Percentiles rank a stretch among this genome's conserved stretches.
These are phyloP conservation scores for Cancer borealis DNA, from an alignment of 2,888 invertebrate species.

Conservation along the genomic window DNA sequence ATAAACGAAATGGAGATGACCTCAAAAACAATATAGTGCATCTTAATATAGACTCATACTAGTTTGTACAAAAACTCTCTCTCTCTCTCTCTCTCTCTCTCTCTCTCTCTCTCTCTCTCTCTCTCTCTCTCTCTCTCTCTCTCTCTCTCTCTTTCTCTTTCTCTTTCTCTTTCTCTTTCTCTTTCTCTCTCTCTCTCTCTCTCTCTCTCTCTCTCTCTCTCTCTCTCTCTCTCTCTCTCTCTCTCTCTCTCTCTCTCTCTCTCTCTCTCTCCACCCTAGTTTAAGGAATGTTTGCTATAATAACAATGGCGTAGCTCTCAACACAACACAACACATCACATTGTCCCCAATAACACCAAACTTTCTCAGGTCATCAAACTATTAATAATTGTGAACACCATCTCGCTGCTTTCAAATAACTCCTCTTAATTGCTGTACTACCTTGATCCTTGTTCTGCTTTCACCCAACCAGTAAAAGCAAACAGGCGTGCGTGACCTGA, in stretches of 20 bases:
- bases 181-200: not conserved
- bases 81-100: conserved; percentile 3
- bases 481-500: not conserved
- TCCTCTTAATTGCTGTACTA: not conserved
- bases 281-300: not conserved
- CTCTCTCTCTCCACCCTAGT: not conserved
- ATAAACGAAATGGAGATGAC: too few species aligned
- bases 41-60: not conserved
- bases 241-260: not conserved
- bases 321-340: not conserved
- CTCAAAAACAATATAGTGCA: too few species aligned
- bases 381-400: not conserved
- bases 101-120: not conserved
- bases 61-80: not conserved
- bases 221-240: too few species aligned
- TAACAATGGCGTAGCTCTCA: not conserved
- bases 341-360: not conserved
- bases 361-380: not conserved
- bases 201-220: too few species aligned
- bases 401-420: not conserved
- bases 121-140: too few species aligned
- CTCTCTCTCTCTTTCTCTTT: too few species aligned
- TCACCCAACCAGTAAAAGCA: not conserved
- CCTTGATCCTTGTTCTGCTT: not conserved
- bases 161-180: too few species aligned